Base-by-base conservation (phyloP, 2,797 vertebrate genomes). In the Coreius guichenoti region DNA sequence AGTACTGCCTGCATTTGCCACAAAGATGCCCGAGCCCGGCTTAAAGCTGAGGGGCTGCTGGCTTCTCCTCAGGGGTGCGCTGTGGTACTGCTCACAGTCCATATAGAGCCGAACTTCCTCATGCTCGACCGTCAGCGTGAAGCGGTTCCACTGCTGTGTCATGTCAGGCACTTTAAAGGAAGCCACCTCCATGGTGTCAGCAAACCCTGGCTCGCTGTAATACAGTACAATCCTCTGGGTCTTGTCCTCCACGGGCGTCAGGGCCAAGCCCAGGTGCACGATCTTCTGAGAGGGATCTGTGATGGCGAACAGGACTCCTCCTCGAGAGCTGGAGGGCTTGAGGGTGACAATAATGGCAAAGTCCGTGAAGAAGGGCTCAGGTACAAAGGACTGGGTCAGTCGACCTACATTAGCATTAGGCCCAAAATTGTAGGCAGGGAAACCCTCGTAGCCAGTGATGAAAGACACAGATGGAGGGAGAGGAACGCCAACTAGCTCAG, bases 391-490 rank as follows among this genome's bases (percentile, higher is more conserved):
- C 47, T 95, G 95, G 16, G 97, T 96, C 17, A 98, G 92, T 11
- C 98, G 96, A 54, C 97, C 98, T 0, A 99, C 96, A 67, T 98
- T 98, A 87, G 98, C 96, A 0, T 95, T 95, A 0, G 95, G 95
- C 23, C 95, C 96, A 0, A 99, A 98, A 92, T 94, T 97, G 92
- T 99, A 99, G 16, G 98, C 98, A 0, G 98, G 97, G 90, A 97
- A 98, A 12, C 98, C 98, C 88, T 97, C 97, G 0, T 97, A 98
- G 70, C 98, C 98, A 0, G 97, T 97, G 58, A 99, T 94, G 43
- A 99, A 99, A 91, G 97, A 98, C 88, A 99, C 96, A 0, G 97
- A 96, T 0, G 97, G 96, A 65, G 98, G 98, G 17, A 99, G 95
- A 1, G 98, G 98, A 19, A 99, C 97, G 3, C 98, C 98, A 19